Percentiles rank a stretch among this genome's conserved stretches.
These are phyloP conservation scores for Megaptera novaeangliae DNA, from an alignment of 2,113 vertebrate genomes.

Conservation along the genomic window DNA sequence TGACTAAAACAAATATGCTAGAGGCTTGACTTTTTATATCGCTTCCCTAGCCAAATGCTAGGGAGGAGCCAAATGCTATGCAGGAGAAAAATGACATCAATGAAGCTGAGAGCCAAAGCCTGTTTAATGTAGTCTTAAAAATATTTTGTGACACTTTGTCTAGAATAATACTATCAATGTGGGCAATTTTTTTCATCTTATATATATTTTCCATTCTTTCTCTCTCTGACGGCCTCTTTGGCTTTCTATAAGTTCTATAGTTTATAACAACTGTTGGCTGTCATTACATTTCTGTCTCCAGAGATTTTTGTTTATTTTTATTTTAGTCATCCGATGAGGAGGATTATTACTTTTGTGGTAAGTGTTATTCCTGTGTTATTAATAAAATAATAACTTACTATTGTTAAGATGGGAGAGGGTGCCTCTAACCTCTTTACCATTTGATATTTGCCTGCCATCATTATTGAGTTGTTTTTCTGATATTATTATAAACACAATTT, in stretches of 20 bases:
- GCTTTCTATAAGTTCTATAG: not conserved
- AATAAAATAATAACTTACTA: not conserved
- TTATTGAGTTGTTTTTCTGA: not conserved
- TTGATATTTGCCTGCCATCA: not conserved
- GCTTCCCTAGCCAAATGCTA: not conserved
- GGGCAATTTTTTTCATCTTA: not conserved
- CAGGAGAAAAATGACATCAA: not conserved
- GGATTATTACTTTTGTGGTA: not conserved
- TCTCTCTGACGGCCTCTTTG: not conserved
- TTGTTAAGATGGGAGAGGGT: not conserved
- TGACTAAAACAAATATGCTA: not conserved
- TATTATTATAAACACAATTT: not conserved
- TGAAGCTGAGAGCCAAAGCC: not conserved
- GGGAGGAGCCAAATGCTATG: not conserved
- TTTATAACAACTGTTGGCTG: not conserved
- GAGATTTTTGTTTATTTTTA: not conserved
- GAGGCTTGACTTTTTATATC: not conserved
- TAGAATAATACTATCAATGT: not conserved
- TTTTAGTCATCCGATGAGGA: not conserved
- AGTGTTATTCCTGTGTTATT: not conserved
- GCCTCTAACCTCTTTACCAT: not conserved
- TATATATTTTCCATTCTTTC: not conserved
- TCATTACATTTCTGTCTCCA: not conserved
- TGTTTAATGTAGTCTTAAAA: not conserved
- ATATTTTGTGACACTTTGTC: not conserved